Base-by-base conservation (phyloP, 2,797 vertebrate genomes). In the Parauchenoglanis ngamensis region DNA sequence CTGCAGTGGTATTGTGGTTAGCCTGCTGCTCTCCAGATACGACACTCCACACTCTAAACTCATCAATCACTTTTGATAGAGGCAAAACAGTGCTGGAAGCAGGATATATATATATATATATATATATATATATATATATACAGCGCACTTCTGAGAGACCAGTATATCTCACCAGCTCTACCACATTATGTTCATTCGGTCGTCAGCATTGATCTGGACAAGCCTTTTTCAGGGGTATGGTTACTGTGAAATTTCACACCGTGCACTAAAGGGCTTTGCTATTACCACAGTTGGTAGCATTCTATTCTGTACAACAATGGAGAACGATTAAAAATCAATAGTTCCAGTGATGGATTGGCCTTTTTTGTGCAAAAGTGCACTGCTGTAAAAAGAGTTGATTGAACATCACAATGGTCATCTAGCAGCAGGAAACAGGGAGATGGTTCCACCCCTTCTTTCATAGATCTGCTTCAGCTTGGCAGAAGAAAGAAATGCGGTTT, bases 1-100 rank as follows among this genome's bases (percentile, higher is more conserved):
- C 79, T 77, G 54, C 82, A 85, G 85, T 56, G 73, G 49, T 70
- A 83, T 86, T 82, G 31, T 79, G 68, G 88, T 79, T 86, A 57
- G 15, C 91, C 88, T 90, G 89, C 90, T 88, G 88, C 72, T 89
- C 85, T 91, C 75, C 80, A 89, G 90, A 91, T 88, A 85, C 46
- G 59, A 46, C 12, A 63, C 70, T 88, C 65, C 75, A 28, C 68
- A 89, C 65, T 72, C 65, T 59, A 65, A 90, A 81, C 83, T 86
- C 85, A 89, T 89, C 88, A 87, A 85, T 90, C 90, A 92, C 44
- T 78, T 86, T 59, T 59, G 57, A 63, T 78, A 84, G 79, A 70
- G 86, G 83, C 86, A 86, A 56, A 85, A 73, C 77, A 72, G 35
- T 63, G 75, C 86, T 84, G 35, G 56, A 89, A 85, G 86, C 75